Evolutionary conservation across 2,113 vertebrate genomes (phyloP).

Genomic region (Paramormyrops kingsleyae): DNA sequence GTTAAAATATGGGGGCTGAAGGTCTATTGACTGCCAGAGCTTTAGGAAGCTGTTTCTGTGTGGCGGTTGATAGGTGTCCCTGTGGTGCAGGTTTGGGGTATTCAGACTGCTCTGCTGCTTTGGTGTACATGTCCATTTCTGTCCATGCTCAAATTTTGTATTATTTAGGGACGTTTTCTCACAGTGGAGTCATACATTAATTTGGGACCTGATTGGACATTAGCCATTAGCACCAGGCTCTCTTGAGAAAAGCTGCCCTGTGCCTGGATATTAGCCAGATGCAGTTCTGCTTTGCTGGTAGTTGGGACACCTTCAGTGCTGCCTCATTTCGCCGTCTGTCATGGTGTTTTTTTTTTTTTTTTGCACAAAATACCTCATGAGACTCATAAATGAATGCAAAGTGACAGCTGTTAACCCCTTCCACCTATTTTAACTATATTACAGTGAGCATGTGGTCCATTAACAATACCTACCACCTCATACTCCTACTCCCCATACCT

Average conservation of each 20-base stretch:
- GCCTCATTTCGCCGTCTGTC: not conserved
- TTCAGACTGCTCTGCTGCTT: not conserved
- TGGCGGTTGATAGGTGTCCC: not conserved
- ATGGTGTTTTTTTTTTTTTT: not conserved
- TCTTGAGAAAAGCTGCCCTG: not conserved
- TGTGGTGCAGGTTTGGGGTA: not conserved
- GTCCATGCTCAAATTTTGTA: not conserved
- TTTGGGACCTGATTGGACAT: not conserved
- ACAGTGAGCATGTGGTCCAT: not conserved
- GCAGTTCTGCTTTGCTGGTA: not conserved
- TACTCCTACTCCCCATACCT: not conserved
- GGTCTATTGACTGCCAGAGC: not conserved
- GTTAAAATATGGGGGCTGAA: not conserved
- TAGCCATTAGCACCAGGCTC: not conserved
- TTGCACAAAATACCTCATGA: not conserved
- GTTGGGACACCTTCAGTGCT: not conserved
- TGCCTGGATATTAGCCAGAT: not conserved
- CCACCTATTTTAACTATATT: not conserved
- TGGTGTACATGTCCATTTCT: not conserved
- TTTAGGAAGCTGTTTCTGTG: not conserved
- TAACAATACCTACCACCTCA: not conserved
- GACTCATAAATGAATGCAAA: not conserved
- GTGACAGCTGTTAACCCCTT: not conserved
- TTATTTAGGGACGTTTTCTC: not conserved
- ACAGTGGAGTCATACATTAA: not conserved